Conservation (phyloP, 2,113 vertebrate genomes). For the Oryzias javanicus region DNA sequence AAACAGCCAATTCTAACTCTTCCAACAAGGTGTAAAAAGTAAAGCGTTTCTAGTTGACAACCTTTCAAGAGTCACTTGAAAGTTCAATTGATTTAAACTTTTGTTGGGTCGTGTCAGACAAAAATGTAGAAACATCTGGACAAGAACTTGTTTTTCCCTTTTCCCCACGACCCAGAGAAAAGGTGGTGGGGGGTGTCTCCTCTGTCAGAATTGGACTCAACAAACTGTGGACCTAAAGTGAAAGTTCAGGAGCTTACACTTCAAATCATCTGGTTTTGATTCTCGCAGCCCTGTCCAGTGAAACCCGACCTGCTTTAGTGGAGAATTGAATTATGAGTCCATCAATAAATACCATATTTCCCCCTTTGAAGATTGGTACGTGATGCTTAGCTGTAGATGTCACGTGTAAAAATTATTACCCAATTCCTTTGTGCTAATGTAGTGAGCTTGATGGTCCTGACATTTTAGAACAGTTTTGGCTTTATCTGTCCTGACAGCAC, state of each 20-base stretch:
- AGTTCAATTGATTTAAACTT: neutral
- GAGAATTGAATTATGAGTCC: constrained; percentile 75
- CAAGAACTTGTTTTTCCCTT: constrained; percentile 24
- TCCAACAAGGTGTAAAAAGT: no score
- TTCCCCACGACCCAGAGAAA: constrained; percentile 8
- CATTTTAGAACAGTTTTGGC: constrained; percentile 63
- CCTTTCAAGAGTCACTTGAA: no score
- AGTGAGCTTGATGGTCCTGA: constrained; percentile 60
- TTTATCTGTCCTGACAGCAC: constrained; percentile 73
- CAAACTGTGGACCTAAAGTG: constrained; percentile 45
- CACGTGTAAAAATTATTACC: constrained; percentile 80
- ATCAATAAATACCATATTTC: constrained; percentile 79
- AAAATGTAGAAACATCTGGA: neutral
- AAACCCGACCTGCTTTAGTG: constrained; percentile 78
- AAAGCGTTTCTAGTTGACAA: no score
- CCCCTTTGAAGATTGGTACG: constrained; percentile 76
- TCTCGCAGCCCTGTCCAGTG: constrained; percentile 74
- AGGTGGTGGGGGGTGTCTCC: constrained; percentile 1
- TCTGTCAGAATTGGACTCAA: constrained; percentile 43
- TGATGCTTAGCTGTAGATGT: constrained; percentile 77
- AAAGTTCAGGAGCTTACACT: constrained; percentile 50
- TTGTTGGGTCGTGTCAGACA: neutral
- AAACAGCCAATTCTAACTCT: no score
- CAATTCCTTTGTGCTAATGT: constrained; percentile 70
- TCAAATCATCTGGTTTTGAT: constrained; percentile 79